Percentiles rank a stretch among this genome's conserved stretches.
phyloP scores from a whole-genome alignment of 2,113 vertebrate genomes.

The Micromys minutus region DNA sequence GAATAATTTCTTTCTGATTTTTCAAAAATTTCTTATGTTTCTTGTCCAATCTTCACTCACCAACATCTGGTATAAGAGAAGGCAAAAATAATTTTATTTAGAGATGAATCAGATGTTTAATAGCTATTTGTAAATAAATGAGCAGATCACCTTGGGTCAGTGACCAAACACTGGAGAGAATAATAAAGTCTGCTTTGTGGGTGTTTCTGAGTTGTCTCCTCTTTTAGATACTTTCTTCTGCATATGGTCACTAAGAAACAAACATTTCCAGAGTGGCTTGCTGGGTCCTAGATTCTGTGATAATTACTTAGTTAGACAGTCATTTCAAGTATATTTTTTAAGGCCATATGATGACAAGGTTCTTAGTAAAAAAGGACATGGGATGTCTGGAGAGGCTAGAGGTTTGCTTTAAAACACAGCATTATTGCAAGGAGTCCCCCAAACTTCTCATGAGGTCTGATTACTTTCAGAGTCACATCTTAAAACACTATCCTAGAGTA shows the following conservation, averaged over 20 bases:
- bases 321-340: not conserved
- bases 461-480: not conserved
- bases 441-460: not conserved
- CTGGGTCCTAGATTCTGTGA: not conserved
- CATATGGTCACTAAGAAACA: not conserved
- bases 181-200: not conserved
- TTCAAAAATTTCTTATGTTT: not conserved
- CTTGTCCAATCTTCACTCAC: not conserved
- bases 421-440: not conserved
- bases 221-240: not conserved
- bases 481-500: not conserved
- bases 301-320: slow-evolving; percentile 1
- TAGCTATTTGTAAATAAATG: not conserved
- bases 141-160: not conserved
- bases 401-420: not conserved
- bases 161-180: not conserved
- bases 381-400: not conserved
- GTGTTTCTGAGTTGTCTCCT: not conserved
- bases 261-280: not conserved
- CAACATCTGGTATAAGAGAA: not conserved
- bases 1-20: not conserved
- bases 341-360: not conserved
- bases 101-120: not conserved
- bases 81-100: not conserved
- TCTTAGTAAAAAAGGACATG: not conserved